These are phyloP conservation scores for Lucinisca nassula DNA, from an alignment of 2,888 invertebrate species.

Conservation along the genomic window DNA sequence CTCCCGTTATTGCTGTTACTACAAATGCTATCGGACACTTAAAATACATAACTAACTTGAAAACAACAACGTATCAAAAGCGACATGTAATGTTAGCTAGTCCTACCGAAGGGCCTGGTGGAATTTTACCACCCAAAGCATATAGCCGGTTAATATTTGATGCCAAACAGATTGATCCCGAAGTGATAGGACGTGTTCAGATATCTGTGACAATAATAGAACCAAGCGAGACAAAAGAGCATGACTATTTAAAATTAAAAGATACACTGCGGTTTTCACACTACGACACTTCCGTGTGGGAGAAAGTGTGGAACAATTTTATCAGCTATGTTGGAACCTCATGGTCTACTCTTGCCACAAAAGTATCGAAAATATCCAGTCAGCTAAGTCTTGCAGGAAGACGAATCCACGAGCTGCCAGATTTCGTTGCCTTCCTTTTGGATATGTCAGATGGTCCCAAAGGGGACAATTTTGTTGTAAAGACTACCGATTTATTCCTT, in stretches of 20 bases:
- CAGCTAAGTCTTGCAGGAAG: constrained; percentile 51
- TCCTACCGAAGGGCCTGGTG: constrained; percentile 31
- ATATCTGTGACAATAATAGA: constrained; percentile 1
- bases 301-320: constrained; percentile 51
- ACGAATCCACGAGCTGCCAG: constrained; percentile 15
- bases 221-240: background rate
- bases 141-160: constrained; percentile 26
- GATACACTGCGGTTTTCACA: constrained; percentile 17
- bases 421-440: constrained; percentile 25
- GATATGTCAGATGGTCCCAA: constrained; percentile 42
- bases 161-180: constrained; percentile 20
- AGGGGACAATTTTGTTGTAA: constrained; percentile 9
- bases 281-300: constrained; percentile 24
- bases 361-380: constrained; percentile 33
- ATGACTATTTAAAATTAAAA: constrained; percentile 27
- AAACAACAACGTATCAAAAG: background rate
- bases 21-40: constrained; percentile 29
- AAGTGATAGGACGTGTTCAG: background rate
- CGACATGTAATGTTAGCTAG: constrained; percentile 24
- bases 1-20: constrained; percentile 26
- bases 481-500: background rate
- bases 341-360: constrained; percentile 32
- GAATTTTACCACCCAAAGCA: constrained; percentile 35
- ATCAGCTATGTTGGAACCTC: constrained; percentile 22
- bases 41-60: constrained; percentile 8